Evolutionary conservation across 2,113 vertebrate genomes (phyloP).

Genomic region (Ochotona princeps): DNA sequence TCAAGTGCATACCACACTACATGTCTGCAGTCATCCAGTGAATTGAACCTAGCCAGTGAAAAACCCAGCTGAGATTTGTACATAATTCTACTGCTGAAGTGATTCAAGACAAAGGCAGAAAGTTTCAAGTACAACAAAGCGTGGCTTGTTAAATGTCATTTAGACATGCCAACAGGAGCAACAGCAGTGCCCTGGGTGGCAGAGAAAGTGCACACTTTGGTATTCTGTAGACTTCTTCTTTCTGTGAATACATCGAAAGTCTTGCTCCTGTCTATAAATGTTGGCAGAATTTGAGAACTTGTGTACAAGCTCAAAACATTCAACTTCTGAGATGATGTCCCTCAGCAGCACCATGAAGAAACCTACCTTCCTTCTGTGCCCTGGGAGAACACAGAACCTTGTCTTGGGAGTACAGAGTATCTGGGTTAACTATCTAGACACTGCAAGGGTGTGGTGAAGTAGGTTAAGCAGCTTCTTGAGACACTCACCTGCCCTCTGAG

Average conservation of each 20-base stretch:
- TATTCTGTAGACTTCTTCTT: background rate
- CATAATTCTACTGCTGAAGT: conserved; percentile 15
- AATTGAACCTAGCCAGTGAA: conserved; percentile 37
- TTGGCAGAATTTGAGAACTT: background rate
- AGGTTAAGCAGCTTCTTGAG: too few relatives aligned
- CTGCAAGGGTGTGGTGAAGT: too few relatives aligned
- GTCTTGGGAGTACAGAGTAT: background rate
- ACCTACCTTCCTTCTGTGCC: background rate
- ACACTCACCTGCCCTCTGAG: too few relatives aligned
- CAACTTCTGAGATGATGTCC: background rate
- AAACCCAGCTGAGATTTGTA: conserved; percentile 27
- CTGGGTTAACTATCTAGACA: background rate
- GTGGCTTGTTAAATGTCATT: conserved; percentile 22
- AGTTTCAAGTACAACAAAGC: background rate
- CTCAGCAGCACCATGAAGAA: background rate
- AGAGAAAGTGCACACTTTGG: background rate
- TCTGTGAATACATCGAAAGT: background rate
- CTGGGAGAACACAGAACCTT: background rate
- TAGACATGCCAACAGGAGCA: background rate
- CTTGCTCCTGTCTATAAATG: background rate
- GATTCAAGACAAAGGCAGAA: conserved; percentile 35
- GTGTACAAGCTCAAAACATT: background rate
- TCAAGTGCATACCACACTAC: conserved; percentile 28
- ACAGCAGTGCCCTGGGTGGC: background rate
- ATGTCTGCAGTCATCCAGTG: background rate